A percentile compares a stretch with the other conserved stretches of the same genome.
Evolutionary conservation across 2,797 vertebrate species (phyloP).

Genomic region (Peromyscus attwateri): DNA sequence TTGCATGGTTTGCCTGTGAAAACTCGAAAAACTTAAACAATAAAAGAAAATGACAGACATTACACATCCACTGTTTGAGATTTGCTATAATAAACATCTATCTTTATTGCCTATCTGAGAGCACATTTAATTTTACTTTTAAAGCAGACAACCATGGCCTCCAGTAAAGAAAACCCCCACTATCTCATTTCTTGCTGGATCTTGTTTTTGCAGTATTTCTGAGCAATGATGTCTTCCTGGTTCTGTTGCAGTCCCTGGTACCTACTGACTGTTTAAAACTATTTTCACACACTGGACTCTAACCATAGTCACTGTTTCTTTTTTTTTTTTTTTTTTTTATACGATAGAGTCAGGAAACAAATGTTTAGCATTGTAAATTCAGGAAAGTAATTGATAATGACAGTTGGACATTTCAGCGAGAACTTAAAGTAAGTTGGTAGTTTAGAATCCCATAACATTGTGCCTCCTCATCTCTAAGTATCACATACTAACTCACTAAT

Average conservation of each 20-base stretch:
- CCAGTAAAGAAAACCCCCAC: neutral
- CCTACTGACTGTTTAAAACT: neutral
- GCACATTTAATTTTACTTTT: conserved; percentile 35
- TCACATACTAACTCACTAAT: neutral
- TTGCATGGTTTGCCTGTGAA: neutral
- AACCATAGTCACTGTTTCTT: neutral
- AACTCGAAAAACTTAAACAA: neutral
- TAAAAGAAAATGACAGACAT: neutral
- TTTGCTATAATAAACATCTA: neutral
- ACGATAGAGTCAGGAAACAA: neutral
- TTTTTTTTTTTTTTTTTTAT: neutral
- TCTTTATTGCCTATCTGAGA: neutral
- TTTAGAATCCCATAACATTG: neutral
- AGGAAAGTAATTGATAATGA: neutral
- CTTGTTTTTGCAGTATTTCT: neutral
- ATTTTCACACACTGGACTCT: neutral
- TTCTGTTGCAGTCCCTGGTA: neutral
- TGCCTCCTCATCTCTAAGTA: neutral
- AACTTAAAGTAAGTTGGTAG: neutral
- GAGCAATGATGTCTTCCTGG: neutral
- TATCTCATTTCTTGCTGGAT: neutral
- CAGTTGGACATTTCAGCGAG: neutral
- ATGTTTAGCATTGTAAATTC: neutral
- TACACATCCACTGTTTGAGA: neutral
- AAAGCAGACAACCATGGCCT: neutral